Evolutionary conservation across 2,797 vertebrate genomes (phyloP).

Genomic region (Darevskia nairensis): DNA sequence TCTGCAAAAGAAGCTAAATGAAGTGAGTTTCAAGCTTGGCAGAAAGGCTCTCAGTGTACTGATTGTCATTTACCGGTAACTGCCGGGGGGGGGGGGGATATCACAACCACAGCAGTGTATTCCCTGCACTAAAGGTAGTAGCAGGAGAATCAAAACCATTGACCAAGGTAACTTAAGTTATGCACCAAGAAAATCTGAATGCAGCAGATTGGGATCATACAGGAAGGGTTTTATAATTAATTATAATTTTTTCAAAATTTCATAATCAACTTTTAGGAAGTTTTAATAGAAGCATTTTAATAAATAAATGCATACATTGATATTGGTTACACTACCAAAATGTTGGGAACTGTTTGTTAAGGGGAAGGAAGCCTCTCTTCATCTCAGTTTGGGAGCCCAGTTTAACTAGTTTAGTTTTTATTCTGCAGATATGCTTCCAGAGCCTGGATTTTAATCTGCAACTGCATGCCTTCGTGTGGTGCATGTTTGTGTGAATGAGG

Average conservation of each 20-base stretch:
- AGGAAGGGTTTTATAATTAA: neutral
- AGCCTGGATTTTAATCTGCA: neutral
- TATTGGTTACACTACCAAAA: neutral
- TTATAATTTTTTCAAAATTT: no score
- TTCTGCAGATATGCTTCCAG: neutral
- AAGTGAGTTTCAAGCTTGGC: slow-evolving; percentile 71
- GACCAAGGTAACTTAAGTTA: neutral
- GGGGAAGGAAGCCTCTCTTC: neutral
- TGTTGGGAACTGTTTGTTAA: neutral
- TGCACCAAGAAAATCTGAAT: neutral
- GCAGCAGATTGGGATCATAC: neutral
- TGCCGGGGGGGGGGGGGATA: no score
- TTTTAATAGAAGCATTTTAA: no score
- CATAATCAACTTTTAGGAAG: no score
- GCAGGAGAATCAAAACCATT: neutral
- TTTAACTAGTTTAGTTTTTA: neutral
- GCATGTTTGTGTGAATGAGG: neutral
- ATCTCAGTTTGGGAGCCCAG: neutral
- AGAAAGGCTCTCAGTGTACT: neutral
- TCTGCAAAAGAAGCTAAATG: slow-evolving; percentile 72
- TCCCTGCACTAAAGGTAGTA: neutral
- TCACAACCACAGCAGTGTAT: neutral
- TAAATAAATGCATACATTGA: neutral
- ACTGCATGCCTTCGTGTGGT: no score
- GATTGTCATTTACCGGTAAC: neutral